A percentile compares a stretch with the other conserved stretches of the same genome.
These are phyloP conservation scores for Halictus quadricinctus DNA, from an alignment of 2,888 invertebrate species.

Conservation along the genomic window DNA sequence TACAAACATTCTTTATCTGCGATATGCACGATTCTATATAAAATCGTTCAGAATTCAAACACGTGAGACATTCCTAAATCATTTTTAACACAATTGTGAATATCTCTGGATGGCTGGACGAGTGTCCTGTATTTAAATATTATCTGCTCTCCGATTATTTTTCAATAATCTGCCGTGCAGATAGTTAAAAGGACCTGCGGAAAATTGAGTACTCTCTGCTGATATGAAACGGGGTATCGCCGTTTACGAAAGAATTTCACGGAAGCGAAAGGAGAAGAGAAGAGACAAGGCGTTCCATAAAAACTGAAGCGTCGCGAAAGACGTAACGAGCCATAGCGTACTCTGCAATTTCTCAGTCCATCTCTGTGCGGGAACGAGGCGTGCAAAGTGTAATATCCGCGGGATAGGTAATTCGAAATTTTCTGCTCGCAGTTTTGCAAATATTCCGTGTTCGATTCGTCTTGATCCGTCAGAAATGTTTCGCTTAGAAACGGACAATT, in stretches of 20 bases:
- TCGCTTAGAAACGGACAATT: too few species aligned
- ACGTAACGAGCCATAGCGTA: conserved; percentile 51
- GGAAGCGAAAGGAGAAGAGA: neutral
- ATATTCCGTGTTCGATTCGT: neutral
- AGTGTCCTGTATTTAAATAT: neutral
- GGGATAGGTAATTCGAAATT: neutral
- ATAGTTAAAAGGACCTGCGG: neutral
- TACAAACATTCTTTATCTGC: too few species aligned
- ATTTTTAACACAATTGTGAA: neutral
- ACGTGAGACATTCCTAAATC: too few species aligned
- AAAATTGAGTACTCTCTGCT: neutral
- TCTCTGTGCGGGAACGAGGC: neutral
- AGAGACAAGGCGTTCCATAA: conserved; percentile 1
- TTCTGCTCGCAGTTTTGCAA: neutral
- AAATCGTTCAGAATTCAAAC: too few species aligned
- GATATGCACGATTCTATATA: too few species aligned
- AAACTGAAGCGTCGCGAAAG: conserved; percentile 48
- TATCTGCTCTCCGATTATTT: neutral
- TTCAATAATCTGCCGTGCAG: neutral
- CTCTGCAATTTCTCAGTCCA: conserved; percentile 47
- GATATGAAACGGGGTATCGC: neutral
- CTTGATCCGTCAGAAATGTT: neutral
- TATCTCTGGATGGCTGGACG: neutral
- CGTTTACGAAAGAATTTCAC: neutral
- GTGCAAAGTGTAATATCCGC: neutral